Base-by-base conservation (phyloP, 53 echinoderm and acorn worm species). In the Actinopyga echinites region DNA sequence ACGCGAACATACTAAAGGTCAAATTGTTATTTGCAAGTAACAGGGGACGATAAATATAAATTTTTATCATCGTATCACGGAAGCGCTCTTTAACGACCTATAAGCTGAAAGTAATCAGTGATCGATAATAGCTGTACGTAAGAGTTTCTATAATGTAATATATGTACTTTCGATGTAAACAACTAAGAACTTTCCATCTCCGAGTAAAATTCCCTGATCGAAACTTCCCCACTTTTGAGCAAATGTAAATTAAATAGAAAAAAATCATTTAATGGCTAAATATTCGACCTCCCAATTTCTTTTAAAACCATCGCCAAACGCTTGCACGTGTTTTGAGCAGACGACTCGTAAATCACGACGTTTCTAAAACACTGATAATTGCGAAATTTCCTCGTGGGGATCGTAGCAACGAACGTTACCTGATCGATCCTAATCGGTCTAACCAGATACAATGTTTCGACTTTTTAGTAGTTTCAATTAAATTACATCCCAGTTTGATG, bases 401-500 rank as follows among this genome's bases (percentile, higher is more conserved):
- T 71, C 71, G 71, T 42, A 71, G 42, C 71, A 40, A 44, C 44
- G 71, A 13, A 8, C 28, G 63, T 42, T 13, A 44, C 8, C n/a
- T 44, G 34, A 71, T 71, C 71, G 71, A 71, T 44, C 71, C 42
- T 20, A 34, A 34, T 36, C n/a, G 43, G 24, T 42, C 44, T 71
- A 71, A 71, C 44, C 40, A 71, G 71, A 71, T 71, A 71, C 71
- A 71, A 71, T 71, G 71, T 71, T 71, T 71, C 71, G 1, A 71
- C 71, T 71, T 44, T 71, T 44, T 24, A 44, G 43, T 71, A 44
- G 40, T 71, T 71, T 71, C 44, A 42, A 71, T 71, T 44, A 22
- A 25, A 71, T 71, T 71, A 71, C 21, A 42, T 40, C 44, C 24
- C 20, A 40, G 40, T 71, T 40, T 40, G 40, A 44, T 32, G 43